A percentile compares a stretch with the other conserved stretches of the same genome.
Evolutionary conservation across 2,888 invertebrate genomes (phyloP).

Genomic region (Anaspis maculata): DNA sequence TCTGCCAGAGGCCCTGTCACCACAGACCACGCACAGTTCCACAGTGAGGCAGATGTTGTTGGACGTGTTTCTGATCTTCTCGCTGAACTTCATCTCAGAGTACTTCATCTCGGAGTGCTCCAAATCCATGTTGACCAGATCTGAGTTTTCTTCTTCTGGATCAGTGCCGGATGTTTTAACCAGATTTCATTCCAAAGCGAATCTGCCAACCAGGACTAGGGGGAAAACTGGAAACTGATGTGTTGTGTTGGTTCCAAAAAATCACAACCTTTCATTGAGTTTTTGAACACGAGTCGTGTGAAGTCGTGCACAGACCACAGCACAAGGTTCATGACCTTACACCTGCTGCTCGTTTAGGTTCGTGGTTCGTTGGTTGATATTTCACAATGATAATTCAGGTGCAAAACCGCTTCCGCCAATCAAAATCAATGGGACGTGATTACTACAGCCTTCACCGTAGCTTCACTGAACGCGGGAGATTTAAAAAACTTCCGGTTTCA

Average conservation of each 20-base stretch:
- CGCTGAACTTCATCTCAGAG: too few species aligned
- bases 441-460: too few species aligned
- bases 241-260: background rate
- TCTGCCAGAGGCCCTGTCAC: slow-evolving; percentile 89
- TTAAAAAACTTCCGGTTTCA: too few species aligned
- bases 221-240: too few species aligned
- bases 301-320: slow-evolving; percentile 12
- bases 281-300: slow-evolving; percentile 4
- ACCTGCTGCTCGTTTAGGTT: slow-evolving; percentile 26
- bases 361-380: too few species aligned
- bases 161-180: slow-evolving; percentile 1
- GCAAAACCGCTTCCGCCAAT: too few species aligned
- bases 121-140: slow-evolving; percentile 28
- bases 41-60: slow-evolving; percentile 53
- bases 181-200: too few species aligned
- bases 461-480: too few species aligned
- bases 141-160: background rate
- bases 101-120: slow-evolving; percentile 38
- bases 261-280: slow-evolving; percentile 6
- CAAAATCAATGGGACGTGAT: too few species aligned
- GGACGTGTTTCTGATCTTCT: slow-evolving; percentile 20
- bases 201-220: too few species aligned
- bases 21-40: slow-evolving; percentile 92
- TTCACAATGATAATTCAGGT: background rate
- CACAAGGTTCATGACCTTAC: slow-evolving; percentile 42